A percentile compares a stretch with the other conserved stretches of the same genome.
These are phyloP conservation scores for Cliona cf. orientalis DNA, from an alignment of 37 sponge, comb jelly and placozoan genomes.

Conservation along the genomic window DNA sequence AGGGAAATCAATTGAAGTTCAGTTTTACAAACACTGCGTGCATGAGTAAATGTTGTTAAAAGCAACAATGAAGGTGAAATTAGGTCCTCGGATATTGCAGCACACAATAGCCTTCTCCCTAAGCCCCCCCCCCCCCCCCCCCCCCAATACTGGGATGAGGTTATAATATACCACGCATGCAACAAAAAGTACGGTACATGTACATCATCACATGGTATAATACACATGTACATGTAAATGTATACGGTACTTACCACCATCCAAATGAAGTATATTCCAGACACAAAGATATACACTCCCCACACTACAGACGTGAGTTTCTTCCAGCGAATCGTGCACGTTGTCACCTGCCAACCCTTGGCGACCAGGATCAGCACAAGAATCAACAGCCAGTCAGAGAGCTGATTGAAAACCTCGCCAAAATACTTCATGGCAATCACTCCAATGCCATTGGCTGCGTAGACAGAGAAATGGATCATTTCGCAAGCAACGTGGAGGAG, in stretches of 20 bases:
- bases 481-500: slow-evolving; percentile 1
- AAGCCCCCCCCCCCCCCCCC: no score
- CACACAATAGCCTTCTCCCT: no score
- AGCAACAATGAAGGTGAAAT: no score
- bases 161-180: no score
- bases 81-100: no score
- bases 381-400: slow-evolving; percentile 70
- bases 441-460: slow-evolving; percentile 62
- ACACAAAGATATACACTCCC: slow-evolving; percentile 48
- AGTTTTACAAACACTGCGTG: no score
- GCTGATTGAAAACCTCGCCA: slow-evolving; percentile 34
- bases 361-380: slow-evolving; percentile 69
- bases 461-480: slow-evolving; percentile 55
- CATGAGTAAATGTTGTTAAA: no score
- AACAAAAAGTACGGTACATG: background rate
- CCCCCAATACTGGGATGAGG: no score
- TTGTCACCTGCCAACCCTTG: slow-evolving; percentile 75
- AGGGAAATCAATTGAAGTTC: no score
- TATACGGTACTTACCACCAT: slow-evolving; percentile 39
- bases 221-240: background rate
- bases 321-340: slow-evolving; percentile 38
- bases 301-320: slow-evolving; percentile 34
- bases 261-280: slow-evolving; percentile 44
- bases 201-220: background rate
- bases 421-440: slow-evolving; percentile 18